Conservation (phyloP, 2,797 vertebrate species). For the Peromyscus nudipes region DNA sequence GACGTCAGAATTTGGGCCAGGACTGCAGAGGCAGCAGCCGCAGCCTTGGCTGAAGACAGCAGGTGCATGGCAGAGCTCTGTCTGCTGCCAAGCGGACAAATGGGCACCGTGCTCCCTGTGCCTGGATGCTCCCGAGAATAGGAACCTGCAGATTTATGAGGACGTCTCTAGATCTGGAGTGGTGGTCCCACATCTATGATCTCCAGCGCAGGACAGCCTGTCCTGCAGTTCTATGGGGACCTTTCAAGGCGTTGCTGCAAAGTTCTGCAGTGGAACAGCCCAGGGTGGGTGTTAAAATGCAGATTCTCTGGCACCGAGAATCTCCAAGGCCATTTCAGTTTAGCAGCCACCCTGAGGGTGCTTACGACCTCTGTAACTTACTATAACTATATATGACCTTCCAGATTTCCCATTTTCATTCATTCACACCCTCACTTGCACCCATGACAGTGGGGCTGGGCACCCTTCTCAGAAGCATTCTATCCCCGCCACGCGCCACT, state of each 20-base stretch:
- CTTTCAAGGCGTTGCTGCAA: background rate
- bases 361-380: background rate
- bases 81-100: background rate
- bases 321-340: background rate
- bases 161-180: background rate
- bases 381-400: background rate
- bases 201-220: background rate
- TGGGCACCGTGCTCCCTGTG: background rate
- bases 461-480: background rate
- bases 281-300: background rate
- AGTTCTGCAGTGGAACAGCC: background rate
- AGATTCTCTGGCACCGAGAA: background rate
- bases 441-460: background rate
- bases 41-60: background rate
- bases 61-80: no score
- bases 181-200: background rate
- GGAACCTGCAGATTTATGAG: background rate
- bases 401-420: background rate
- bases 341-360: background rate
- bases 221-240: background rate
- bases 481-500: background rate
- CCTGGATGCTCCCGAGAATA: background rate
- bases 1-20: background rate
- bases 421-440: background rate
- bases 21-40: background rate